Percentiles rank a stretch among this genome's conserved stretches.
These are phyloP conservation scores for Elysia crispata DNA, from an alignment of 2,888 invertebrate species.

Conservation along the genomic window DNA sequence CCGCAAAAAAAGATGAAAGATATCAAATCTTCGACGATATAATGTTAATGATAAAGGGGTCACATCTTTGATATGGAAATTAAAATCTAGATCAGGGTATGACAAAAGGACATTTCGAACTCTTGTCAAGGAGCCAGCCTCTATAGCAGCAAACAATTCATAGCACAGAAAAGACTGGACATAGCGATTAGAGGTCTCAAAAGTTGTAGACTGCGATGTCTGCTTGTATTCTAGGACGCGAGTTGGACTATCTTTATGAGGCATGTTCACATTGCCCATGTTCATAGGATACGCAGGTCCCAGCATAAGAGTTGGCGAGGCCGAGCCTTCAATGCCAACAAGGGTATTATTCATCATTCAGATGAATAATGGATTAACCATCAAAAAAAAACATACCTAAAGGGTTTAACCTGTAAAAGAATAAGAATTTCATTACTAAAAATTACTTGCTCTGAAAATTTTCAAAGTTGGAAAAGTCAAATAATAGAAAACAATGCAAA, in stretches of 20 bases:
- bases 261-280: conserved; percentile 40
- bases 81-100: conserved; percentile 71
- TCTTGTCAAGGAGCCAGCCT: conserved; percentile 62
- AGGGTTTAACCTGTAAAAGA: too few relatives aligned
- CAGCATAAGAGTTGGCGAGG: conserved; percentile 27
- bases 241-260: conserved; percentile 49
- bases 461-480: too few relatives aligned
- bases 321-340: conserved; percentile 24
- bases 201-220: conserved; percentile 53
- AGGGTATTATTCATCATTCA: conserved; percentile 44
- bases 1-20: conserved; percentile 71
- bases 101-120: conserved; percentile 67
- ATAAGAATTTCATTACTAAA: too few relatives aligned
- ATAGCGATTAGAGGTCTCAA: conserved; percentile 58
- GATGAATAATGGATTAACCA: too few relatives aligned
- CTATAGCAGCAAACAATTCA: conserved; percentile 65
- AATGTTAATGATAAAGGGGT: conserved; percentile 76
- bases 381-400: too few relatives aligned
- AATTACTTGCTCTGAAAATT: too few relatives aligned
- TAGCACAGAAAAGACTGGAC: conserved; percentile 66
- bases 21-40: conserved; percentile 70
- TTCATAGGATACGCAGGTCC: conserved; percentile 32
- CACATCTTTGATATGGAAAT: conserved; percentile 72
- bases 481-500: too few relatives aligned
- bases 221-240: conserved; percentile 45